Percentiles rank a stretch among this genome's conserved stretches.
phyloP scores from a whole-genome alignment of 2,888 invertebrate species.

The Hypercompe scribonia region DNA sequence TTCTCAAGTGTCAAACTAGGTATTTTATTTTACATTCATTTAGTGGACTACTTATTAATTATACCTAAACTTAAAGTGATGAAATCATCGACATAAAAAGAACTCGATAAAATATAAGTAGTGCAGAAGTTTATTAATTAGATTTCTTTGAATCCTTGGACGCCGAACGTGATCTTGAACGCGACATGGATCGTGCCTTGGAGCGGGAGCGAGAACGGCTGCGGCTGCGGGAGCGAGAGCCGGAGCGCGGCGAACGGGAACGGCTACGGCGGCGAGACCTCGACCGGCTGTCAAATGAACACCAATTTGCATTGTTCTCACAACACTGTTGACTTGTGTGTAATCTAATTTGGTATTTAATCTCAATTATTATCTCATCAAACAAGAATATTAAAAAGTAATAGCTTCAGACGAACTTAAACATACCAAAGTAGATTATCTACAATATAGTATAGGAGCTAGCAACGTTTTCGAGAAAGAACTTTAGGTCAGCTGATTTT shows the following conservation, averaged over 20 bases:
- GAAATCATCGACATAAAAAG: slow-evolving; percentile 3
- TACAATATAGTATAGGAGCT: too few relatives aligned
- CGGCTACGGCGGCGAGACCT: slow-evolving; percentile 88
- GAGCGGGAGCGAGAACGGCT: slow-evolving; percentile 85
- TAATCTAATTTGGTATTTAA: slow-evolving; percentile 31
- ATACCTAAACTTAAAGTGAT: slow-evolving; percentile 8
- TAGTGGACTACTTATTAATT: slow-evolving; percentile 34
- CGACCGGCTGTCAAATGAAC: slow-evolving; percentile 82
- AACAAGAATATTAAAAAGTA: background rate
- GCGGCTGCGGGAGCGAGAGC: slow-evolving; percentile 81
- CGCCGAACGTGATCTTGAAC: slow-evolving; percentile 81
- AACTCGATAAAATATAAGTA: slow-evolving; percentile 42
- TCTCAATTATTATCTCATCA: background rate
- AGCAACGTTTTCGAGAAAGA: too few relatives aligned
- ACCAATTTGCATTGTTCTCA: slow-evolving; percentile 32
- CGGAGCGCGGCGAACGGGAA: slow-evolving; percentile 86
- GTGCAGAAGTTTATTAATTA: slow-evolving; percentile 61
- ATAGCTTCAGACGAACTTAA: background rate
- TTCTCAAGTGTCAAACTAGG: slow-evolving; percentile 53
- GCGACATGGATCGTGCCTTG: slow-evolving; percentile 82
- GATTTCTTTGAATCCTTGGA: slow-evolving; percentile 85
- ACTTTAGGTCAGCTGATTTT: too few relatives aligned
- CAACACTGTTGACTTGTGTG: slow-evolving; percentile 9
- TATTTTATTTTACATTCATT: slow-evolving; percentile 37
- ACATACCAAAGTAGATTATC: slow-evolving; percentile 41